Conservation (phyloP, 1,140 invertebrate species). For the Drosophila persimilis region DNA sequence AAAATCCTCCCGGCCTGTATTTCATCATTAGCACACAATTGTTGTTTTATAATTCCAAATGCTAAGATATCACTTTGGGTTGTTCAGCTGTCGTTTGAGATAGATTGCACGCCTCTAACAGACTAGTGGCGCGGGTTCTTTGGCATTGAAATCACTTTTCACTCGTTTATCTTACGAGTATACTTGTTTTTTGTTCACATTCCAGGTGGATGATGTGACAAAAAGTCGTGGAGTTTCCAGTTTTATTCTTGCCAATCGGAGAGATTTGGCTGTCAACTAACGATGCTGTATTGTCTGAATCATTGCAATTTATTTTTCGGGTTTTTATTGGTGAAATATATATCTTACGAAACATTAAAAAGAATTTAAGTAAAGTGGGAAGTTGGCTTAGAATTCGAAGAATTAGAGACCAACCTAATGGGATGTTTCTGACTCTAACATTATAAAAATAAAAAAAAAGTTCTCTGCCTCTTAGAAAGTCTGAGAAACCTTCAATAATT, state of each 20-base stretch:
- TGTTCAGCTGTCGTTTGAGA: constrained; percentile 37
- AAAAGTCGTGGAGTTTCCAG: background rate
- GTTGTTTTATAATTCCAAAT: constrained; percentile 47
- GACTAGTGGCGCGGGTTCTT: constrained; percentile 19
- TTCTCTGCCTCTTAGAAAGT: background rate
- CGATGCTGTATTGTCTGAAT: constrained; percentile 34
- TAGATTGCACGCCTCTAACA: constrained; percentile 32
- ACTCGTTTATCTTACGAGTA: constrained; percentile 34
- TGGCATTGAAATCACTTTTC: constrained; percentile 59
- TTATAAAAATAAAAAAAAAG: background rate
- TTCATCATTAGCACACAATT: constrained; percentile 72
- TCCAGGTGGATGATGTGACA: constrained; percentile 53
- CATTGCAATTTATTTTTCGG: constrained; percentile 26
- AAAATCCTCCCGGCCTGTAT: constrained; percentile 34
- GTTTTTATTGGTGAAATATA: background rate
- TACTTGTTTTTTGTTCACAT: constrained; percentile 33
- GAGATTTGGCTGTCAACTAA: constrained; percentile 47
- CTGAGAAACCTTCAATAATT: constrained; percentile 24
- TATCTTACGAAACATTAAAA: too few species aligned
- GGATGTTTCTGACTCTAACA: too few species aligned
- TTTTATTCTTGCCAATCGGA: constrained; percentile 22
- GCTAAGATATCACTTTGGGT: constrained; percentile 51
- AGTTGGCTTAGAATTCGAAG: too few species aligned
- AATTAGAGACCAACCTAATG: too few species aligned
- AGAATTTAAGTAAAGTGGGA: too few species aligned